Conservation (phyloP, 2,888 invertebrate species). For the Mimachlamys varia region DNA sequence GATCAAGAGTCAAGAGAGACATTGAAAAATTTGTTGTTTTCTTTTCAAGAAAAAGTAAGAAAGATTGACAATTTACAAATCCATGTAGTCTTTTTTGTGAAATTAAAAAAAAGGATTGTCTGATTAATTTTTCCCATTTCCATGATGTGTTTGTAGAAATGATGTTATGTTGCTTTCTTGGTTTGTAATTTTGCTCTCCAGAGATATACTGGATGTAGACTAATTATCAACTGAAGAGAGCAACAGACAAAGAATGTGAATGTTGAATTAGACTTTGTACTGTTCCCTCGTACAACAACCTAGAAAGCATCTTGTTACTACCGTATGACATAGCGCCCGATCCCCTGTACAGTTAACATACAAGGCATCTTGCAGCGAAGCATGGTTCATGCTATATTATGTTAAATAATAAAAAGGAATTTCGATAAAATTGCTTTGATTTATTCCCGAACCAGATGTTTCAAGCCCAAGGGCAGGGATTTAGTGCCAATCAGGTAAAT, state of each 20-base stretch:
- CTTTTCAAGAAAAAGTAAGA: too few relatives aligned
- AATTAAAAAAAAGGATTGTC: neutral
- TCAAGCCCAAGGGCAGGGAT: slow-evolving; percentile 30
- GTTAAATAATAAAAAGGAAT: neutral
- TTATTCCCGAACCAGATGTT: slow-evolving; percentile 31
- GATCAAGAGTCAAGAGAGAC: too few relatives aligned
- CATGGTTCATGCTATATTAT: neutral
- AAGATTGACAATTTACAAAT: too few relatives aligned
- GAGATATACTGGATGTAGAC: neutral
- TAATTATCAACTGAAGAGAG: neutral
- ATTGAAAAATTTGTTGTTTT: too few relatives aligned
- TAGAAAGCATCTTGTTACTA: neutral
- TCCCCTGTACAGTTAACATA: neutral
- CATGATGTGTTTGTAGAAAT: neutral
- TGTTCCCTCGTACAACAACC: neutral
- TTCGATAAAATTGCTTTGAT: neutral
- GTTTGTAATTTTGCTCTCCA: neutral
- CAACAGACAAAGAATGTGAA: neutral
- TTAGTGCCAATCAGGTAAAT: slow-evolving; percentile 16
- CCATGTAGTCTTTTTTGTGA: too few relatives aligned
- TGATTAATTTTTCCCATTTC: neutral
- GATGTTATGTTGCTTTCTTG: neutral
- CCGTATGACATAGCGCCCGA: neutral
- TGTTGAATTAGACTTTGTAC: neutral
- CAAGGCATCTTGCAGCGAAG: neutral